phyloP scores from a whole-genome alignment of 2,888 invertebrate genomes.

The Lycocerus yunnanus region DNA sequence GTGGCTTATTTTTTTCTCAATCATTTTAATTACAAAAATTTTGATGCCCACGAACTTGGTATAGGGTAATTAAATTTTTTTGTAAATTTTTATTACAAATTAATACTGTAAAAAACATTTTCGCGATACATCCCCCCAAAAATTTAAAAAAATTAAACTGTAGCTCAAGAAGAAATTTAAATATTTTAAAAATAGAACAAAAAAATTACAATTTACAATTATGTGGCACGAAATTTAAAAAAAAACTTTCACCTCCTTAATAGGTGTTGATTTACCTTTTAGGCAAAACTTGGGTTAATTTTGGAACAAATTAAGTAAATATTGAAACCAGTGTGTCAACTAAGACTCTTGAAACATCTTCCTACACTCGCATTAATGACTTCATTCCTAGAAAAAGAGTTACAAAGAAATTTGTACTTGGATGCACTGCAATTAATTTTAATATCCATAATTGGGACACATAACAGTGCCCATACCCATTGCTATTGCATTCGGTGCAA shows the following conservation, averaged over 20 bases:
- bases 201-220: neutral
- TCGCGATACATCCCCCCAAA: no score
- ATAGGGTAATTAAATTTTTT: no score
- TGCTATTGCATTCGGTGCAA: neutral
- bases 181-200: neutral
- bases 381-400: neutral
- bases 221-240: neutral
- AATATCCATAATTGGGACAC: neutral
- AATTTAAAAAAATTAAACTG: neutral
- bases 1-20: no score
- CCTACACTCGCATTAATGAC: neutral
- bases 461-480: neutral
- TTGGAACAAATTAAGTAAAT: constrained; percentile 2
- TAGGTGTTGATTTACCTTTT: neutral
- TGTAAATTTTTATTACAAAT: no score
- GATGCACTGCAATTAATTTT: neutral
- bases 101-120: no score
- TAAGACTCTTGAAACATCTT: neutral
- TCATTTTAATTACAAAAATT: no score
- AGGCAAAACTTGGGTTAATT: constrained; percentile 1
- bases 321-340: constrained; percentile 7
- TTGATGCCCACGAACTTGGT: no score
- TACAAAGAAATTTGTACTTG: neutral
- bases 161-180: neutral
- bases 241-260: constrained; percentile 6